phyloP scores from a whole-genome alignment of 2,888 invertebrate species.

The Conistra vaccinii region DNA sequence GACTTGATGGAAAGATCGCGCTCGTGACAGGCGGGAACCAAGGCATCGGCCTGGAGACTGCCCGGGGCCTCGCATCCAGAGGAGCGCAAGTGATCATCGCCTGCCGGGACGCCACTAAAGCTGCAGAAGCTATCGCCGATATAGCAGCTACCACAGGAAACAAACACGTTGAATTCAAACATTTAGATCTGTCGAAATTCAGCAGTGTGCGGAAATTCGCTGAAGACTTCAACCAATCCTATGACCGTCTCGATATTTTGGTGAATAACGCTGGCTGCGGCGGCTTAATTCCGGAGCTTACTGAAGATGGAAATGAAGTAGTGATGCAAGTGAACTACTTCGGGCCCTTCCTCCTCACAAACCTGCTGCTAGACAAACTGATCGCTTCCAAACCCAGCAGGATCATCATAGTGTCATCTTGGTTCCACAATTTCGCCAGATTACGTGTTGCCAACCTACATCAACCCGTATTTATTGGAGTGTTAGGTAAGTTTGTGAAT shows the following conservation, averaged over 20 bases:
- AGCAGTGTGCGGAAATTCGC: constrained; percentile 91
- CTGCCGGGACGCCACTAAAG: constrained; percentile 93
- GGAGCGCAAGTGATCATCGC: constrained; percentile 94
- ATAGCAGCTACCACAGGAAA: constrained; percentile 93
- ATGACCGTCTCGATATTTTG: constrained; percentile 90
- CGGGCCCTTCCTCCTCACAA: constrained; percentile 93
- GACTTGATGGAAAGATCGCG: constrained; percentile 90
- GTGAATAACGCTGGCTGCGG: constrained; percentile 92
- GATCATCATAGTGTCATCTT: constrained; percentile 85
- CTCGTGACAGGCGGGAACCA: constrained; percentile 95
- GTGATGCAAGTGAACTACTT: constrained; percentile 93
- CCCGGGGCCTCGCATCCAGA: constrained; percentile 92
- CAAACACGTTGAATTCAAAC: constrained; percentile 91
- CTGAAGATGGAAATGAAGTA: constrained; percentile 91
- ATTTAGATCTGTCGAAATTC: constrained; percentile 88
- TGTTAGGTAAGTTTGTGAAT: constrained; percentile 71
- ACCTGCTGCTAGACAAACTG: constrained; percentile 90
- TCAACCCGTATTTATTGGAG: too few species aligned
- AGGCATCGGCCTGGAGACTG: constrained; percentile 95
- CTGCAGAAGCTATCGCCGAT: constrained; percentile 92
- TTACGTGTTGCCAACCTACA: constrained; percentile 81
- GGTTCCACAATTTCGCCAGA: constrained; percentile 81
- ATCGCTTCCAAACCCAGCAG: constrained; percentile 82
- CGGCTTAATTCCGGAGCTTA: constrained; percentile 75
- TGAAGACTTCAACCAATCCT: constrained; percentile 88